Evolutionary conservation across 2,797 vertebrate genomes (phyloP).

Genomic region (Pseudochromis fuscus): DNA sequence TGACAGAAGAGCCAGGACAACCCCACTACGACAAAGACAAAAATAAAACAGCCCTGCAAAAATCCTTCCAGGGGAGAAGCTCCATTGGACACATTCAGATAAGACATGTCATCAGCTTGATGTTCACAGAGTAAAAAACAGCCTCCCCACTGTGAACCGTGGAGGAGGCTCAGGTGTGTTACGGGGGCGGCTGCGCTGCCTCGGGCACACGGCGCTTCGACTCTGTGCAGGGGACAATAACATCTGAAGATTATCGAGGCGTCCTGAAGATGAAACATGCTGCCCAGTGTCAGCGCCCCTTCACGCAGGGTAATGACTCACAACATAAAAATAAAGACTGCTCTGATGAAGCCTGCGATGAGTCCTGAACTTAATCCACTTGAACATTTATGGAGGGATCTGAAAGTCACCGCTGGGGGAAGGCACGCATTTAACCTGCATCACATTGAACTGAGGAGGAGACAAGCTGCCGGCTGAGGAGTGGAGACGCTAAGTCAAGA

Average conservation of each 20-base stretch:
- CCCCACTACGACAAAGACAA: too few relatives aligned
- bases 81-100: background rate
- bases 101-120: background rate
- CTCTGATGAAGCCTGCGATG: background rate
- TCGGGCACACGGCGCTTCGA: background rate
- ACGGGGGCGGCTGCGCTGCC: background rate
- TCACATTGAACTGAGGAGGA: background rate
- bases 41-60: too few relatives aligned
- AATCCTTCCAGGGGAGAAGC: background rate
- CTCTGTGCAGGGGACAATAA: background rate
- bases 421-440: background rate
- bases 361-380: too few relatives aligned
- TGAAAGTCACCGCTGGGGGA: background rate
- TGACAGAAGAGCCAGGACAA: too few relatives aligned
- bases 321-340: background rate
- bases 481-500: too few relatives aligned
- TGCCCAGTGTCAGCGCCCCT: background rate
- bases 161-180: background rate
- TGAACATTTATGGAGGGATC: background rate
- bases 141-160: background rate
- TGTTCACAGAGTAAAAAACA: background rate
- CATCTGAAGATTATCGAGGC: background rate
- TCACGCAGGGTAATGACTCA: background rate
- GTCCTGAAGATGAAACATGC: background rate
- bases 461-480: too few relatives aligned